Evolutionary conservation across 2,797 vertebrate species (phyloP), one percentile per base, ranked within the genome.

Genomic region (Cichlasoma orientale): DNA sequence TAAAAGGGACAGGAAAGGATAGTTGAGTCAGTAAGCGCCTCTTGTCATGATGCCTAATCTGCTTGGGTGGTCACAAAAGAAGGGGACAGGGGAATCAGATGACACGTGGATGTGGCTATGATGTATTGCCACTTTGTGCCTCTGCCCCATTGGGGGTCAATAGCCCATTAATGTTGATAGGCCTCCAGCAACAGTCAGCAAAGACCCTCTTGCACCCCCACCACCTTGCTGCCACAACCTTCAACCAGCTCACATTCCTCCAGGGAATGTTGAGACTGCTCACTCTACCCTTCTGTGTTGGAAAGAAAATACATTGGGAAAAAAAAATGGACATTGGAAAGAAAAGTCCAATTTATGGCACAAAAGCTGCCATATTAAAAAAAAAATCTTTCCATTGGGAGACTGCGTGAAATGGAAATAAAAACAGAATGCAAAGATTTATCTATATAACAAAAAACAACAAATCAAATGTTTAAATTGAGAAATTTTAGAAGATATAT

Each of bases 91-190:
- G 73, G 61, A 44, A 38, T 74, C 61, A 57, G 75, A 87, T 90
- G 92, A 90, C 92, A 87, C 72, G 78, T 89, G 93, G 90, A 93
- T 68, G 33, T 84, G 83, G 66, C 80, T 80, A 76, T 95, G 95
- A 96, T 94, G 84, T 93, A 95, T 92, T 89, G 90, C 89, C 87
- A 88, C 92, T 92, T 91, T 53, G 82, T 93, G 91, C 79, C 90
- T 87, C 85, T 78, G 70, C 86, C 69, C 83, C 78, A 79, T 75
- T 87, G 82, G 83, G 92, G 94, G 94, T 94, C 93, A 95, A 95
- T 87, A 93, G 91, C 88, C 93, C 92, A 95, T 95, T 95, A 94
- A 89, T 82, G 83, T 90, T 86, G 88, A 94, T 80, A 78, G 88
- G 89, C 90, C 83, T 89, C 73, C 56, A 90, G 90, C 84, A 82